Conservation (phyloP, 2,797 vertebrate genomes). For the Synaphobranchus kaupii region DNA sequence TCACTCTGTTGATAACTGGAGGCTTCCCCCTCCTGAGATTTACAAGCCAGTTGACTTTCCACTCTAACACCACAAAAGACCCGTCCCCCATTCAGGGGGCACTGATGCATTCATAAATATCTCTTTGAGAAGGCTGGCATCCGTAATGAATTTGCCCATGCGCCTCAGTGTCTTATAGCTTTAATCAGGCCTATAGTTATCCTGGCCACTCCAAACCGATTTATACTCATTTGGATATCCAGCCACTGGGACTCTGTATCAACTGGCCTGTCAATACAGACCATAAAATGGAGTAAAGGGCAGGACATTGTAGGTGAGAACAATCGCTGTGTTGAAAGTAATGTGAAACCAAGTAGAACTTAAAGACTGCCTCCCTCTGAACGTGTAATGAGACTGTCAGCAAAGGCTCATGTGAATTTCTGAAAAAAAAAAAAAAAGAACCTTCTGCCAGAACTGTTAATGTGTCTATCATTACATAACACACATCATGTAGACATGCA, state of each 20-base stretch:
- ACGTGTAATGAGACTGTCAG: background rate
- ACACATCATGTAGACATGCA: background rate
- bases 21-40: conserved; percentile 32
- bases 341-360: background rate
- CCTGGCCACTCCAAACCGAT: conserved; percentile 37
- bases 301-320: conserved; percentile 24
- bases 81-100: conserved; percentile 36
- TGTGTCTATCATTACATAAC: conserved; percentile 17
- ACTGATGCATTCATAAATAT: conserved; percentile 43
- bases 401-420: background rate
- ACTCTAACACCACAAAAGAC: conserved; percentile 27
- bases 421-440: background rate
- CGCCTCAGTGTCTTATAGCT: conserved; percentile 27
- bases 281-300: conserved; percentile 23
- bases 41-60: conserved; percentile 30
- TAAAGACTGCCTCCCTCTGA: background rate
- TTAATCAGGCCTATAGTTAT: conserved; percentile 36
- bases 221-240: conserved; percentile 39
- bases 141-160: conserved; percentile 38
- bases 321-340: conserved; percentile 15
- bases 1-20: conserved; percentile 30
- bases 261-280: conserved; percentile 40
- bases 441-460: background rate
- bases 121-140: conserved; percentile 33
- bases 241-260: conserved; percentile 35